Evolutionary conservation across 1,140 invertebrate species (phyloP), one percentile per base, ranked within the genome.

Genomic region (Trinorchestia longiramus): DNA sequence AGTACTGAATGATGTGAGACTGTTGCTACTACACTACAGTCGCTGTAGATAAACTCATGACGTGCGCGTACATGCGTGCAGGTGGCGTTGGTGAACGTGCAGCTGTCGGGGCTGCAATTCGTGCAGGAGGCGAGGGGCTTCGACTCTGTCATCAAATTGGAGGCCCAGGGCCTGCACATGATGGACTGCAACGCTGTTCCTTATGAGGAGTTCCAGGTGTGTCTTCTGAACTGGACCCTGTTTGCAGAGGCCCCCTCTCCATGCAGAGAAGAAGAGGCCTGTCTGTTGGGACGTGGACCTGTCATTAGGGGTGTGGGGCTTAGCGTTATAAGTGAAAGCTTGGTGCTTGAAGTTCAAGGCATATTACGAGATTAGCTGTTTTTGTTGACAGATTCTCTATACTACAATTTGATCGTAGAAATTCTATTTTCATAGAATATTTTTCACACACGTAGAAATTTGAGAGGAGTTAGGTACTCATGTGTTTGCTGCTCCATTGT

Each of bases 191-290:
- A 98, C 17, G 98, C 98, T 92, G 99, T 99, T 97, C 98, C 98
- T 6, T 99, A 99, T 98, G 99, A 99, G 97, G 99, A 99, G 97
- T 98, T 99, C 97, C 99, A 99, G 98, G 98, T 99, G 97, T 97
- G 62, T 96, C 17, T 77, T 77, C 62, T 77, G n/a, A n/a, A 28
- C 15, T 15, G 62, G 62, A 36, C 62, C 28, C 15, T 36, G 62
- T 77, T 53, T 11, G 47, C 47, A 53, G 47, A n/a, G n/a, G n/a
- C n/a, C 47, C 47, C 47, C 6, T 6, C 47, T 6, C 8, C 47
- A 19, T 6, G 8, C 47, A 53, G 47, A 19, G 47, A 53, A 19
- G 47, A 53, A 53, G 47, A 6, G 47, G 47, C 8, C n/a, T n/a
- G n/a, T n/a, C n/a, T 53, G 62, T 23, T 77, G 62, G 62, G 11